A percentile compares a stretch with the other conserved stretches of the same genome.
These are phyloP conservation scores for Actias luna DNA, from an alignment of 2,888 invertebrate genomes.

Conservation along the genomic window DNA sequence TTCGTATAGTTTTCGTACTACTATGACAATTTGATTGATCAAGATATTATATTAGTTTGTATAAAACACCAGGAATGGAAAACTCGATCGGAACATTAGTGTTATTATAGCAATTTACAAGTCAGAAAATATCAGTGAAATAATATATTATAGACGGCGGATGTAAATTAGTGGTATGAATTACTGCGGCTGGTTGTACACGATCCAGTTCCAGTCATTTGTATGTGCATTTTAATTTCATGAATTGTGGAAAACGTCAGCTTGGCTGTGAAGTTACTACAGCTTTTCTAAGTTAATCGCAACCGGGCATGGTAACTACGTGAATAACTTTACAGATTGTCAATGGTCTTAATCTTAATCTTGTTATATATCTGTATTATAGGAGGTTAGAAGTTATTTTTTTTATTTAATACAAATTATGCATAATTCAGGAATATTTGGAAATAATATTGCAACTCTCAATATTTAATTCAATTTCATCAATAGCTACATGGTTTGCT, in stretches of 20 bases:
- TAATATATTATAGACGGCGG: slow-evolving; percentile 2
- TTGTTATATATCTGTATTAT: too few relatives aligned
- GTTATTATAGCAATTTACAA: slow-evolving; percentile 6
- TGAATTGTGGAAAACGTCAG: slow-evolving; percentile 1
- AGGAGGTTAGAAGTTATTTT: too few relatives aligned
- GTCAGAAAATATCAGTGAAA: neutral
- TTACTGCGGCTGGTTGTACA: neutral
- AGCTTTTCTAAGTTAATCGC: neutral
- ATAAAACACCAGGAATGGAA: neutral
- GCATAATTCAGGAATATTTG: too few relatives aligned
- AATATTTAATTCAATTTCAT: too few relatives aligned
- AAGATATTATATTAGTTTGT: neutral
- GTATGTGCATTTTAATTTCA: slow-evolving; percentile 6
- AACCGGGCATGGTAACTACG: neutral
- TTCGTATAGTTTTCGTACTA: neutral
- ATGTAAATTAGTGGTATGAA: slow-evolving; percentile 1
- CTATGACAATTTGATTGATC: neutral
- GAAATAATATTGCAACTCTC: too few relatives aligned
- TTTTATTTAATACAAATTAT: too few relatives aligned
- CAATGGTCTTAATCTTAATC: neutral
- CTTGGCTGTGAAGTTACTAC: neutral
- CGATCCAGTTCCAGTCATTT: neutral
- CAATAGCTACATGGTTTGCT: too few relatives aligned
- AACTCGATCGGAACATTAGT: neutral
- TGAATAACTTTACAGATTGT: neutral